Evolutionary conservation across 2,113 vertebrate genomes (phyloP).

Genomic region (Microtus montanus): DNA sequence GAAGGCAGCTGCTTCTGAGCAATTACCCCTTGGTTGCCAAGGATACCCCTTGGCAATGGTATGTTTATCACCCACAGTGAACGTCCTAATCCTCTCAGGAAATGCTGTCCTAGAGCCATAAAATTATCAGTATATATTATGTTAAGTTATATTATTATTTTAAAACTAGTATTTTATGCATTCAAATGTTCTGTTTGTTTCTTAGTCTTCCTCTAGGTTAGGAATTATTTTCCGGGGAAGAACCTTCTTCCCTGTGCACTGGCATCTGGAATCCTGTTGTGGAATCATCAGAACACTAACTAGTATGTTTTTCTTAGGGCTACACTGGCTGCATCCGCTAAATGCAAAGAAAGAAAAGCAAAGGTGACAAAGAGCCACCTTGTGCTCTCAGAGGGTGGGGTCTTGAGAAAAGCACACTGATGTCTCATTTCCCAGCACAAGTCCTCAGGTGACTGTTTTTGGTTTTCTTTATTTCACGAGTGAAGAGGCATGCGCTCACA

Average conservation of each 20-base stretch:
- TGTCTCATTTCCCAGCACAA: not conserved
- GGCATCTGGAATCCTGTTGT: not conserved
- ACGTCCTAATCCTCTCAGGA: not conserved
- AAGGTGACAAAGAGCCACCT: not conserved
- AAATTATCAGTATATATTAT: not conserved
- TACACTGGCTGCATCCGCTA: not conserved
- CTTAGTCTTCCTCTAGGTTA: not conserved
- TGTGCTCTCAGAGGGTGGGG: not conserved
- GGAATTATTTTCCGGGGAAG: not conserved
- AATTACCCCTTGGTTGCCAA: slow-evolving; percentile 41
- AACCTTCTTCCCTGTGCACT: too few relatives aligned
- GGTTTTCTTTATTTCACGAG: not conserved
- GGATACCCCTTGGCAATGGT: not conserved
- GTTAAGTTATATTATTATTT: not conserved
- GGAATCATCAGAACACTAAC: not conserved
- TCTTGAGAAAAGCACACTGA: not conserved
- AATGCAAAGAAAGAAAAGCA: not conserved
- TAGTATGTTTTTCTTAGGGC: not conserved
- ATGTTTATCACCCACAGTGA: slow-evolving; percentile 12
- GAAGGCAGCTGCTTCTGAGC: slow-evolving; percentile 44
- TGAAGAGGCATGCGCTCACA: not conserved
- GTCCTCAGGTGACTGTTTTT: not conserved
- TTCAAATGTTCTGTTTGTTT: not conserved
- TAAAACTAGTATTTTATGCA: not conserved
- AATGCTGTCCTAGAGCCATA: not conserved